Conservation (phyloP, 2,797 vertebrate genomes). For the Yasuhikotakia modesta region DNA sequence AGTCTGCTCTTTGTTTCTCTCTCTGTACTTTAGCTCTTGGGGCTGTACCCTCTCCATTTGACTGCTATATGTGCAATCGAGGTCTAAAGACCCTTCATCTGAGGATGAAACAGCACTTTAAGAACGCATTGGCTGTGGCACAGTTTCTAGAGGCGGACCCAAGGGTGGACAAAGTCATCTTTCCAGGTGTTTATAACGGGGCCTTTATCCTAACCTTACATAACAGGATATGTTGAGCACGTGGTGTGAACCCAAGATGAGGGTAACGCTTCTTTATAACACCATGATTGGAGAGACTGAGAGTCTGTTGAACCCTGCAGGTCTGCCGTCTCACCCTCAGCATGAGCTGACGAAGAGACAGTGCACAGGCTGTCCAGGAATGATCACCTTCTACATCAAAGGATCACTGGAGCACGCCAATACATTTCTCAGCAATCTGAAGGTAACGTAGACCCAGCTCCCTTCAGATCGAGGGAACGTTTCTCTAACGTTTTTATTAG, state of each 20-base stretch:
- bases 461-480: too few relatives aligned
- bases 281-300: background rate
- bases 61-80: constrained; percentile 88
- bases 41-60: constrained; percentile 88
- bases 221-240: background rate
- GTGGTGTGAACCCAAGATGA: background rate
- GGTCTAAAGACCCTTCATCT: constrained; percentile 90
- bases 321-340: constrained; percentile 89
- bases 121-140: constrained; percentile 82
- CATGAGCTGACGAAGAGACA: constrained; percentile 84
- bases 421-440: constrained; percentile 84
- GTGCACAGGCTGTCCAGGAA: constrained; percentile 87
- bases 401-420: constrained; percentile 80
- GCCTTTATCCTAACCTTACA: background rate
- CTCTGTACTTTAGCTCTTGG: constrained; percentile 79
- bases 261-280: background rate
- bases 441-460: constrained; percentile 71
- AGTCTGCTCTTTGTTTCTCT: background rate
- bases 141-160: constrained; percentile 81
- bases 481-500: too few relatives aligned
- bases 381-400: constrained; percentile 90
- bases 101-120: constrained; percentile 91
- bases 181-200: constrained; percentile 79
- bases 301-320: constrained; percentile 66
- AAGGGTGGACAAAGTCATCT: constrained; percentile 85